phyloP scores from a whole-genome alignment of 2,888 invertebrate genomes.

The Megalurothrips usitatus region DNA sequence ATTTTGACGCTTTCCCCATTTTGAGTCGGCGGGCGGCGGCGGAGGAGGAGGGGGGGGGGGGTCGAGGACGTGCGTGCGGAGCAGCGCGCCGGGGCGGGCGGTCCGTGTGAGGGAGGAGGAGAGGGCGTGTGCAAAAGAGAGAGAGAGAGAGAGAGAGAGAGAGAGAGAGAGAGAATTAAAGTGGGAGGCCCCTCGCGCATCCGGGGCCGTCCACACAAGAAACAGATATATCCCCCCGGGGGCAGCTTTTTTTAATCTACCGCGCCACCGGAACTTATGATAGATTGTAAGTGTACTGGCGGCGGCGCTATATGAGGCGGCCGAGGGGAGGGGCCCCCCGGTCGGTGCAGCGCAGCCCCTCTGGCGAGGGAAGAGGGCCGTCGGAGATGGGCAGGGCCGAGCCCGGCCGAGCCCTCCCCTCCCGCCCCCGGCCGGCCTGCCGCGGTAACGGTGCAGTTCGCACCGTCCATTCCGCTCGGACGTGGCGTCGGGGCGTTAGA shows the following conservation, averaged over 20 bases:
- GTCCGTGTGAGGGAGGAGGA: too few species aligned
- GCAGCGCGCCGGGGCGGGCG: neutral
- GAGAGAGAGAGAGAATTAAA: neutral
- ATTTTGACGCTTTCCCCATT: neutral
- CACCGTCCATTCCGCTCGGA: neutral
- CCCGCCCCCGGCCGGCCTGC: neutral
- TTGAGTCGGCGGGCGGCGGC: neutral
- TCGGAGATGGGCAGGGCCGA: neutral
- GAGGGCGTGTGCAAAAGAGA: too few species aligned
- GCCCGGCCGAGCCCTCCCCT: neutral
- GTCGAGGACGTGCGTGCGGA: neutral
- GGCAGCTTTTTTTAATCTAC: conserved; percentile 19
- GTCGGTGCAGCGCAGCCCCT: neutral
- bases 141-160: neutral
- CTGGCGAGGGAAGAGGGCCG: neutral
- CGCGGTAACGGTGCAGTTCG: neutral
- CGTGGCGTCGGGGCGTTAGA: neutral
- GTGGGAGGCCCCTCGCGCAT: neutral
- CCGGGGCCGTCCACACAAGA: neutral
- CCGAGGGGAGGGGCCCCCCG: neutral
- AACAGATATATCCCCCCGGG: conserved; percentile 18
- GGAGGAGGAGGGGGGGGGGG: too few species aligned
- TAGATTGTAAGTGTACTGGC: conserved; percentile 20
- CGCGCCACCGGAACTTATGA: conserved; percentile 21
- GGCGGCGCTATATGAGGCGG: conserved; percentile 4